Evolutionary conservation across 2,888 invertebrate species (phyloP).

Genomic region (Protodeltote pygarga): DNA sequence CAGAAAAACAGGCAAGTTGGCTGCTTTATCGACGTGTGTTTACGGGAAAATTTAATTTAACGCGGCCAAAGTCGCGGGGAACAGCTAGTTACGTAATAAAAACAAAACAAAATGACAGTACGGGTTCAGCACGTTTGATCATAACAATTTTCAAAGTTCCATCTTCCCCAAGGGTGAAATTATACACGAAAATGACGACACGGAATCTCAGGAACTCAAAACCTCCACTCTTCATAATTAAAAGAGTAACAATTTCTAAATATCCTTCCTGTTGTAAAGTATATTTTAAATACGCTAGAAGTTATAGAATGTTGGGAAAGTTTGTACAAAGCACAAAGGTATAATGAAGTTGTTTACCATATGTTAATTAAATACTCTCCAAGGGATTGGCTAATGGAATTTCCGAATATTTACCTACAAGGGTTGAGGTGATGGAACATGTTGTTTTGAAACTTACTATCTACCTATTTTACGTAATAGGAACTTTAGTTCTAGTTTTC

Average conservation of each 20-base stretch:
- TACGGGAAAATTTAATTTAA: too few relatives aligned
- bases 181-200: slow-evolving; percentile 16
- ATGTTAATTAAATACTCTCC: slow-evolving; percentile 78
- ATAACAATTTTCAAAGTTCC: slow-evolving; percentile 25
- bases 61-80: too few relatives aligned
- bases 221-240: slow-evolving; percentile 25
- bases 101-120: too few relatives aligned
- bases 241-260: slow-evolving; percentile 28
- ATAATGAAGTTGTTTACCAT: slow-evolving; percentile 74
- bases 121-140: slow-evolving; percentile 19
- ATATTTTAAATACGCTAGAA: slow-evolving; percentile 51
- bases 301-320: slow-evolving; percentile 55
- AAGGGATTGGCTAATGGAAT: slow-evolving; percentile 73
- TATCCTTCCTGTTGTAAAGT: slow-evolving; percentile 28
- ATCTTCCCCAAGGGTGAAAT: slow-evolving; percentile 11
- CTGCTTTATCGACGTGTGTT: too few relatives aligned
- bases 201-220: slow-evolving; percentile 24
- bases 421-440: slow-evolving; percentile 48
- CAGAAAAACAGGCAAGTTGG: too few relatives aligned
- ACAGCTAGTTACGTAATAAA: too few relatives aligned
- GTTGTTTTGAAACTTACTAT: slow-evolving; percentile 37
- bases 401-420: slow-evolving; percentile 62
- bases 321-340: slow-evolving; percentile 64
- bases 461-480: slow-evolving; percentile 21
- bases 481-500: slow-evolving; percentile 23